Conservation (phyloP, 2,113 vertebrate genomes). For the Cygnus buccinator region DNA sequence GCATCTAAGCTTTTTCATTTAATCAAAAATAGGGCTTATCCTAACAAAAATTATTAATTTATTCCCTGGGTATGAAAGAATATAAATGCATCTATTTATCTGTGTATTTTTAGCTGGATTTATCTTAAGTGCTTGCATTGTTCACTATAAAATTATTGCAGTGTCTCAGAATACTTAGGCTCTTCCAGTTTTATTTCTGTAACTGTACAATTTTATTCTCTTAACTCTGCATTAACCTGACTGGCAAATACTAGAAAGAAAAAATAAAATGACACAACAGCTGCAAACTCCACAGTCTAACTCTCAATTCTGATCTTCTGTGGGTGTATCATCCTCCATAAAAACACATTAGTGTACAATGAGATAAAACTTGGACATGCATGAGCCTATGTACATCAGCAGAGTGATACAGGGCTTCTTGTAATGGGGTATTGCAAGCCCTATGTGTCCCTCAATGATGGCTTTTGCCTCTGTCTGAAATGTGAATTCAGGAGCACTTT, state of each 20-base stretch:
- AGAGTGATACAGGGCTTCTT: not conserved
- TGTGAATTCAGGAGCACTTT: not conserved
- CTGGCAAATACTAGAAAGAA: not conserved
- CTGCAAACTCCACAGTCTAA: not conserved
- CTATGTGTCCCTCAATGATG: not conserved
- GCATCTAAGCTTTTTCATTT: not conserved
- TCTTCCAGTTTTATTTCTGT: not conserved
- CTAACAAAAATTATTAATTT: not conserved
- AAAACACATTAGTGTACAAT: not conserved
- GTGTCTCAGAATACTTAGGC: not conserved
- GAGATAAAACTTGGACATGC: accelerated
- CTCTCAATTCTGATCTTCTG: not conserved
- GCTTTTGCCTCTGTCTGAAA: not conserved
- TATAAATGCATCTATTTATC: not conserved
- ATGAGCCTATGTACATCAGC: not conserved
- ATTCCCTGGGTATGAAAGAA: not conserved
- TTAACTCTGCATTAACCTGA: not conserved
- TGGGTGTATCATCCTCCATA: not conserved
- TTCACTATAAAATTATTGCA: not conserved
- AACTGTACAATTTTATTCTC: not conserved
- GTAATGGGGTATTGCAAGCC: not conserved
- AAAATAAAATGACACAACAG: not conserved
- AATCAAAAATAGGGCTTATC: not conserved
- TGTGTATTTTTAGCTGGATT: not conserved
- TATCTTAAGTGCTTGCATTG: not conserved